Percentiles rank a stretch among this genome's conserved stretches.
Evolutionary conservation across 2,888 invertebrate genomes (phyloP).

Genomic region (Mactromeris polynyma): DNA sequence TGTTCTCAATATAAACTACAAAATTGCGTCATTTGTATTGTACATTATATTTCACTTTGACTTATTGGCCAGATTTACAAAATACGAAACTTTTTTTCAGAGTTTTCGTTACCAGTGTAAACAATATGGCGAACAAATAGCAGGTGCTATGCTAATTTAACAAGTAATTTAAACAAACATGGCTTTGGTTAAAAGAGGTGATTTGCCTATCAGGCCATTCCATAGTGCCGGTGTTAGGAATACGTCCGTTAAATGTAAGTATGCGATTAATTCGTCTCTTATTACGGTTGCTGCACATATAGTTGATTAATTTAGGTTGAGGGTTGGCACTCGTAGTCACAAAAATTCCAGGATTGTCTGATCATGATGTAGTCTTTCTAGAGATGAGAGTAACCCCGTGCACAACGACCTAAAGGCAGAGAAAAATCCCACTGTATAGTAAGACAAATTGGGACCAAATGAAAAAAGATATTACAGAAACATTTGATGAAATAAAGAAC

Average conservation of each 20-base stretch:
- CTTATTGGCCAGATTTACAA: background rate
- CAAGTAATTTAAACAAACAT: slow-evolving; percentile 42
- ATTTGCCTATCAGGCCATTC: slow-evolving; percentile 63
- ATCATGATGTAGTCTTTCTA: slow-evolving; percentile 55
- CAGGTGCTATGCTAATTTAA: slow-evolving; percentile 17
- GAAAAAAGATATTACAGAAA: background rate
- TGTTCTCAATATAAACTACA: too few relatives aligned
- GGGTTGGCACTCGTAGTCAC: too few relatives aligned
- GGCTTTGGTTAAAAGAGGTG: slow-evolving; percentile 70
- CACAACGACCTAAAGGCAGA: slow-evolving; percentile 17
- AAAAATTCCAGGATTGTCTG: slow-evolving; percentile 56
- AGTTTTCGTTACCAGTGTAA: slow-evolving; percentile 56
- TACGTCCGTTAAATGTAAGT: slow-evolving; percentile 70
- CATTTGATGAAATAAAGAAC: background rate
- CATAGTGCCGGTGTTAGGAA: slow-evolving; percentile 71
- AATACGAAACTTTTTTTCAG: slow-evolving; percentile 4
- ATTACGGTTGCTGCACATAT: too few relatives aligned
- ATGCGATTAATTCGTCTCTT: background rate
- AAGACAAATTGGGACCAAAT: slow-evolving; percentile 47
- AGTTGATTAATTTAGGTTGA: too few relatives aligned
- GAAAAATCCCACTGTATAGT: slow-evolving; percentile 48
- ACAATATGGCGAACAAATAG: slow-evolving; percentile 70
- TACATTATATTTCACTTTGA: background rate
- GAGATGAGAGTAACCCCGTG: slow-evolving; percentile 30
- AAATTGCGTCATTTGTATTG: too few relatives aligned